Conservation (phyloP, 2,888 invertebrate genomes). For the Drosophila melanosoma region DNA sequence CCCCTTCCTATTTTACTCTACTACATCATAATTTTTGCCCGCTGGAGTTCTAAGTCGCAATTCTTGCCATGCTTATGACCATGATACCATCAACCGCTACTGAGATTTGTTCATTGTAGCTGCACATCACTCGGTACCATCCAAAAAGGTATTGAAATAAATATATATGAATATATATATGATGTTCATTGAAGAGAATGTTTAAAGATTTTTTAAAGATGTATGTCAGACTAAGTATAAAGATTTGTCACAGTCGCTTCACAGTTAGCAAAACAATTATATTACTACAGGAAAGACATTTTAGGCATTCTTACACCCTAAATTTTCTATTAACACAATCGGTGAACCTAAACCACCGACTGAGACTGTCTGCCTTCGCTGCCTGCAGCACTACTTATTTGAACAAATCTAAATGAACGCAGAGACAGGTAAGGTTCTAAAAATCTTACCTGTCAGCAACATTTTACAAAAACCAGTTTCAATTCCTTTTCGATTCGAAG, state of each 20-base stretch:
- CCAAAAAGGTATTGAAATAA: not conserved
- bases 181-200: not conserved
- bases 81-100: constrained; percentile 2
- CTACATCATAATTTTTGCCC: constrained; percentile 24
- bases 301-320: not conserved
- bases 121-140: not conserved
- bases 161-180: not conserved
- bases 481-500: not conserved
- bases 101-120: constrained; percentile 30
- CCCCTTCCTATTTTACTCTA: not conserved
- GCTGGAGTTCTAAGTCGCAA: constrained; percentile 31
- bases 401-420: not conserved
- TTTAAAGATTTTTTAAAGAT: not conserved
- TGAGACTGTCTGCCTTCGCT: not conserved
- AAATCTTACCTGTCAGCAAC: not conserved
- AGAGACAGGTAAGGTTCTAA: not conserved
- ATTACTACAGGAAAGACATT: not conserved
- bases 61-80: constrained; percentile 12
- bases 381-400: not conserved
- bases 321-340: not conserved
- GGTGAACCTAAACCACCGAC: not conserved
- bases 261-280: not conserved
- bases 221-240: not conserved
- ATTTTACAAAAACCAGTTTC: not conserved
- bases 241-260: not conserved